Conservation (phyloP, 2,888 invertebrate species). For the Phrixothrix hirtus region DNA sequence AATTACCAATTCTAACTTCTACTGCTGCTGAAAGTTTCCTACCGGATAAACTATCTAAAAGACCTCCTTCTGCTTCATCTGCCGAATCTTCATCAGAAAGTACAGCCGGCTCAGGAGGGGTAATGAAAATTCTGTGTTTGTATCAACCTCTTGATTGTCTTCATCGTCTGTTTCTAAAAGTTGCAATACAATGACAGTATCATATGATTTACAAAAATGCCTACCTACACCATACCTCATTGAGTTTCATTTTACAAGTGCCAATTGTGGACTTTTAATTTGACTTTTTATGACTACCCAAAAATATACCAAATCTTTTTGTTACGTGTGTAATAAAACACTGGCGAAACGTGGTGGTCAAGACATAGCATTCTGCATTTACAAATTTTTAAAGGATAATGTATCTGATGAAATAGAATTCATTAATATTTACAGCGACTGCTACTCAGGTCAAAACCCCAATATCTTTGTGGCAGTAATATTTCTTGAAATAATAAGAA, state of each 20-base stretch:
- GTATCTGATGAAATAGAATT: not conserved
- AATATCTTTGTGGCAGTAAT: not conserved
- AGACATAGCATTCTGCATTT: constrained; percentile 5
- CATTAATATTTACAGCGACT: constrained; percentile 2
- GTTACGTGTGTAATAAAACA: constrained; percentile 3
- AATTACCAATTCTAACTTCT: too few species aligned
- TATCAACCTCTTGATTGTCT: too few species aligned
- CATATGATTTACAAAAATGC: constrained; percentile 9
- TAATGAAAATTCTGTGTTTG: too few species aligned
- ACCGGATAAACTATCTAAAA: too few species aligned
- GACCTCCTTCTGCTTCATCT: too few species aligned
- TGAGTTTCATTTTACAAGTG: constrained; percentile 4
- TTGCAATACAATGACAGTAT: not conserved
- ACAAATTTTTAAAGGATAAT: not conserved
- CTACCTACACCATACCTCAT: constrained; percentile 3
- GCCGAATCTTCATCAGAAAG: too few species aligned
- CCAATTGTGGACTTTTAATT: constrained; percentile 1
- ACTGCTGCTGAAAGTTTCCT: too few species aligned
- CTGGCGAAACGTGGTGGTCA: constrained; percentile 3
- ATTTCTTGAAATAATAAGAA: not conserved
- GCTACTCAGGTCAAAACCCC: not conserved
- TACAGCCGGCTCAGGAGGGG: too few species aligned
- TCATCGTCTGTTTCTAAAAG: too few species aligned
- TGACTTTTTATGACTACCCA: not conserved
- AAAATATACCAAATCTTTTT: not conserved